Base-by-base conservation (phyloP, 2,888 invertebrate species). In the Pyralis farinalis region DNA sequence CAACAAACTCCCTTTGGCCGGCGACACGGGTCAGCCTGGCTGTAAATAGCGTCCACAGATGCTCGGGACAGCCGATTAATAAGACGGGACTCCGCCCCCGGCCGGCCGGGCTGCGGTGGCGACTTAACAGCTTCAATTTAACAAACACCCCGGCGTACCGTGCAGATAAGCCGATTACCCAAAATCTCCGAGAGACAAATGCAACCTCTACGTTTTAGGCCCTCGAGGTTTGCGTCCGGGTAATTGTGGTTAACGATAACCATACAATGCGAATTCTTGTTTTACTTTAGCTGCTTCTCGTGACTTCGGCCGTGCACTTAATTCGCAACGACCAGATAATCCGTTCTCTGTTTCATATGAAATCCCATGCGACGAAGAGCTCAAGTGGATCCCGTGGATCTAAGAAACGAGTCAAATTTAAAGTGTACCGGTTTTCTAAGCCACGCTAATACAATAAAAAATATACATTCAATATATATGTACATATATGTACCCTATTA, bases 1-100 rank as follows among this genome's bases (percentile, higher is more conserved):
- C 66, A 63, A 65, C 67, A 55, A 69, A 65, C 65, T 65, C 63
- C 62, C 63, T 63, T 56, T 56, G 55, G 47, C 50, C 58, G 49
- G 50, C 64, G 67, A 74, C 81, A 76, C 71, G 84, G 85, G 85
- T 84, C 83, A 81, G 74, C 61, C 52, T 56, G 62, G 3, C 72
- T 69, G 72, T 73, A 74, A 73, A 76, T 73, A 75, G 71, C 70
- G 58, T 58, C 67, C 76, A 73, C 87, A 88, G 87, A 86, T 88
- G 87, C 70, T 72, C 71, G 74, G 71, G 87, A 88, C 87, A 87
- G 87, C 77, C 81, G 85, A 88, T 87, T 88, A 87, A 88, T 88
- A 85, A 81, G 81, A 71, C 71, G 60, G 65, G 61, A 58, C 74
- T 73, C 75, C 78, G 71, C 79, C 84, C 81, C 63, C 61, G 61